These are phyloP conservation scores for Drosophila truncata DNA, from an alignment of 1,140 invertebrate species.

Conservation along the genomic window DNA sequence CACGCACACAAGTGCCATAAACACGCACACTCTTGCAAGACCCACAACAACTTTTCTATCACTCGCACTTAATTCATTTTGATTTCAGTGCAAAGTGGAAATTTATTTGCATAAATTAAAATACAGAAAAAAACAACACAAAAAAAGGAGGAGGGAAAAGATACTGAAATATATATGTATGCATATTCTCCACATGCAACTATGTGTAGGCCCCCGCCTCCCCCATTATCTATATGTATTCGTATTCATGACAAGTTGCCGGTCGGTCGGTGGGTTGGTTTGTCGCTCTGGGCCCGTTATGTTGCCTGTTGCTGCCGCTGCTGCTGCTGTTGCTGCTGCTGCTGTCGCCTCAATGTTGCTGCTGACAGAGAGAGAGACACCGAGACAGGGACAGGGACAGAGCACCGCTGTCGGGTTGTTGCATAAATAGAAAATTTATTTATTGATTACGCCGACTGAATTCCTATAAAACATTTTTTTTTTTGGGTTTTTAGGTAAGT, in stretches of 20 bases:
- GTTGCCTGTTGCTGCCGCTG: conserved; percentile 50
- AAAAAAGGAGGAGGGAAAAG: conserved; percentile 5
- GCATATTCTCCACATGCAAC: conserved; percentile 40
- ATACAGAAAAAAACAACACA: conserved; percentile 40
- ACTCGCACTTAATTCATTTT: conserved; percentile 84
- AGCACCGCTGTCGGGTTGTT: conserved; percentile 52
- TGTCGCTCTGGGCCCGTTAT: conserved; percentile 63
- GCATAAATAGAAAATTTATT: conserved; percentile 82
- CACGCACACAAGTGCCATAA: conserved; percentile 11
- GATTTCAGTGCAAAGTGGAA: conserved; percentile 84
- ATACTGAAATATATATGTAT: conserved; percentile 26
- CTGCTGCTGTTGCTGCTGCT: background rate
- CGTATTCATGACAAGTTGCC: conserved; percentile 75
- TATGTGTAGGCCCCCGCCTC: conserved; percentile 25
- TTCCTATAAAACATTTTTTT: conserved; percentile 57
- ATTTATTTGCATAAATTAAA: conserved; percentile 85
- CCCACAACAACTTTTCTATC: conserved; percentile 77
- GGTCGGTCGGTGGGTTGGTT: conserved; percentile 21
- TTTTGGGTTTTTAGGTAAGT: conserved; percentile 20
- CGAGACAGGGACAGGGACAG: background rate
- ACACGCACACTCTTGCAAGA: conserved; percentile 45
- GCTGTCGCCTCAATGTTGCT: conserved; percentile 25
- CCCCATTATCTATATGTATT: conserved; percentile 24
- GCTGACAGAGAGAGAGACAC: conserved; percentile 3
- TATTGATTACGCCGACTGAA: conserved; percentile 77